A percentile compares a stretch with the other conserved stretches of the same genome.
Evolutionary conservation across 2,888 invertebrate species (phyloP).

Genomic region (Drosophila ochracea): DNA sequence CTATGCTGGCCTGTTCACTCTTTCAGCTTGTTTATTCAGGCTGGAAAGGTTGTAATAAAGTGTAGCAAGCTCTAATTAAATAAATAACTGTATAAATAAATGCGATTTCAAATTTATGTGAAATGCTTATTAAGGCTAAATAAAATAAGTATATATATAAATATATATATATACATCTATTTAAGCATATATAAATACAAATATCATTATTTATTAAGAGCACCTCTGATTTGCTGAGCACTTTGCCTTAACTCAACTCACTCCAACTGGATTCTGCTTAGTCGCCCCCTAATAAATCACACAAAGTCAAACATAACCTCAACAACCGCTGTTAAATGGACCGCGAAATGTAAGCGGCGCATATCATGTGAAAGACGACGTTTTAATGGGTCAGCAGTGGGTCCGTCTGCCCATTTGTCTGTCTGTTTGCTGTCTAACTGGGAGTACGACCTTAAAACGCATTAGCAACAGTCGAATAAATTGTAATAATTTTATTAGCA

Average conservation of each 20-base stretch:
- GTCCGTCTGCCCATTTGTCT: conserved; percentile 8
- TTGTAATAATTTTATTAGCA: conserved; percentile 78
- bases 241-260: neutral
- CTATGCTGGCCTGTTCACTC: conserved; percentile 14
- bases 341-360: conserved; percentile 70
- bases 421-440: neutral
- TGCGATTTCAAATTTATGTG: neutral
- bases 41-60: conserved; percentile 26
- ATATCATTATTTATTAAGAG: neutral
- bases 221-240: neutral
- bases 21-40: conserved; percentile 41
- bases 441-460: conserved; percentile 72
- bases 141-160: neutral
- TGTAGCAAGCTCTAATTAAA: conserved; percentile 12
- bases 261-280: conserved; percentile 37
- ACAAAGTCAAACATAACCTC: conserved; percentile 5
- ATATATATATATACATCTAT: no score
- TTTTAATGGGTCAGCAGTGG: conserved; percentile 60
- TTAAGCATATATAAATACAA: no score
- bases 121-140: neutral
- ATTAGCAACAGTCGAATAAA: conserved; percentile 70
- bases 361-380: conserved; percentile 56
- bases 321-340: conserved; percentile 66
- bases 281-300: conserved; percentile 69
- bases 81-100: conserved; percentile 11